phyloP scores from a whole-genome alignment of 2,113 vertebrate species.

The Microtus pennsylvanicus region DNA sequence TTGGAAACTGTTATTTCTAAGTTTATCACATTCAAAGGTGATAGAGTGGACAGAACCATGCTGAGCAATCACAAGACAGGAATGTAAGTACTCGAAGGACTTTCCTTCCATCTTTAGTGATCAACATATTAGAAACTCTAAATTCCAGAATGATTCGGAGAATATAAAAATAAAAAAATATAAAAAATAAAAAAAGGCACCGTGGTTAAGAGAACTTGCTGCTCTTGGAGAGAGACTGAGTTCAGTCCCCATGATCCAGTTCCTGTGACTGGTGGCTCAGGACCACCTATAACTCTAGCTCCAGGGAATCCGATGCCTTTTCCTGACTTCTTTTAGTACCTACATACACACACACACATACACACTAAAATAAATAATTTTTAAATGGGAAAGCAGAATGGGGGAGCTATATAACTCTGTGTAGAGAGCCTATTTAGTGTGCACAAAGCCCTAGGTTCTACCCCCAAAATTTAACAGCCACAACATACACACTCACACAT shows the following conservation, averaged over 20 bases:
- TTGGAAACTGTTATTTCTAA: not conserved
- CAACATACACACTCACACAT: not conserved
- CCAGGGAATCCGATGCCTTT: not conserved
- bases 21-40: not conserved
- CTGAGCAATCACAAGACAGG: not conserved
- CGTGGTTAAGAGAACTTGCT: not conserved
- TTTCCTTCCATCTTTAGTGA: not conserved
- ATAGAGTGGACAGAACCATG: not conserved
- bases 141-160: not conserved
- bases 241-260: not conserved
- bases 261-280: not conserved
- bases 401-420: not conserved
- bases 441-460: not conserved
- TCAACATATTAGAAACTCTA: not conserved
- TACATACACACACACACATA: not conserved
- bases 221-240: not conserved
- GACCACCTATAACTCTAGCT: not conserved
- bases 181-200: constrained; percentile 6
- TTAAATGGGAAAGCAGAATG: not conserved
- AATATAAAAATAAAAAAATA: not conserved
- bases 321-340: not conserved
- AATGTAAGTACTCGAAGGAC: not conserved
- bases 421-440: not conserved
- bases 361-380: not conserved
- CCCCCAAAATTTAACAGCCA: not conserved